Evolutionary conservation across 2,797 vertebrate species (phyloP).

Genomic region (Heteromormyrus szaboi): DNA sequence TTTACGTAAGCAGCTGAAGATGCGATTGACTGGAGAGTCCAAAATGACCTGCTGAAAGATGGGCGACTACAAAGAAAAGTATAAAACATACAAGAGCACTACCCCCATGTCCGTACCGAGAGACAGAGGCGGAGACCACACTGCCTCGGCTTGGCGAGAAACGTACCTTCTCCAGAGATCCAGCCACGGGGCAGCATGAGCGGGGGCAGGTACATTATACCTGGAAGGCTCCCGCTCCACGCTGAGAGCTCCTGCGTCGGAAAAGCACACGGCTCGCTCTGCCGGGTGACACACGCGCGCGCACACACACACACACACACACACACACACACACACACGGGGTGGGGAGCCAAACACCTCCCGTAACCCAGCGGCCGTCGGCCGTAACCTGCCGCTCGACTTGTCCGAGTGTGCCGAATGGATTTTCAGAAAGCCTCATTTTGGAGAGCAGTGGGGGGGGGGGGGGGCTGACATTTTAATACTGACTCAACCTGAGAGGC

Average conservation of each 20-base stretch:
- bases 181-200: neutral
- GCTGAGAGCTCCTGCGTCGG: neutral
- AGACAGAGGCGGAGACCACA: neutral
- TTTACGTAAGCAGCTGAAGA: neutral
- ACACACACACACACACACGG: neutral
- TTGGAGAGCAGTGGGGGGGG: neutral
- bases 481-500: neutral
- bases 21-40: neutral
- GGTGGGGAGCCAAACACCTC: neutral
- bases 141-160: no score
- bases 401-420: neutral
- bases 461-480: neutral
- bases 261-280: neutral
- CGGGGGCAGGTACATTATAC: neutral
- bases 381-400: neutral
- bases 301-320: neutral
- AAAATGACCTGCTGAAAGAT: neutral
- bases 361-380: neutral
- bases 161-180: neutral
- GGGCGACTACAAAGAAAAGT: neutral
- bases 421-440: neutral
- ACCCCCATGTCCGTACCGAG: no score
- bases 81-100: neutral
- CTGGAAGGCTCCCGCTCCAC: neutral
- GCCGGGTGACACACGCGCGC: neutral